Conservation (phyloP, 1,140 invertebrate species). For the Procambarus virginalis region DNA sequence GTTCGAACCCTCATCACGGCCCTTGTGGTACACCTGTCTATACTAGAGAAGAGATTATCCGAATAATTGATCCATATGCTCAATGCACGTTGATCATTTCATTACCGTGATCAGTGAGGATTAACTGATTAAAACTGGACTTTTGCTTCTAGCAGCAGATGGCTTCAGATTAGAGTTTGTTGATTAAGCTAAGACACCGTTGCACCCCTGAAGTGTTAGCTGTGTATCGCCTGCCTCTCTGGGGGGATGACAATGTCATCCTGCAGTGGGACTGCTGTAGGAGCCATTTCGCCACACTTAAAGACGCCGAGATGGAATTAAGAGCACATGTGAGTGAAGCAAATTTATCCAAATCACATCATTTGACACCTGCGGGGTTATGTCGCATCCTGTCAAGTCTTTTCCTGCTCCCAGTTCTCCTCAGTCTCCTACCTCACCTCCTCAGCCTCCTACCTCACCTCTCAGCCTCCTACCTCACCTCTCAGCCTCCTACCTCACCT, state of each 20-base stretch:
- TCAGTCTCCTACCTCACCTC: too few relatives aligned
- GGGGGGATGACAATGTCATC: neutral
- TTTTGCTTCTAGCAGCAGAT: neutral
- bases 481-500: too few relatives aligned
- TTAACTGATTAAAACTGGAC: neutral
- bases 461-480: too few relatives aligned
- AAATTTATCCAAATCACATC: neutral
- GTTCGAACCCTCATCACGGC: too few relatives aligned
- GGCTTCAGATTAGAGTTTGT: neutral
- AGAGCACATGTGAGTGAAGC: neutral
- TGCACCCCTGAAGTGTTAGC: neutral
- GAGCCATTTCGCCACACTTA: neutral
- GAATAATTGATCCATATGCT: neutral
- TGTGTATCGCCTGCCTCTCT: neutral
- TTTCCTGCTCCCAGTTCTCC: neutral
- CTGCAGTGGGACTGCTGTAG: neutral
- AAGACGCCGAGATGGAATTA: neutral
- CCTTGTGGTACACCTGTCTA: too few relatives aligned
- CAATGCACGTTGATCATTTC: neutral
- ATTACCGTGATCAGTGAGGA: neutral
- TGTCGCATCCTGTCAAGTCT: neutral
- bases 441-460: too few relatives aligned
- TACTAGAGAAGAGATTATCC: too few relatives aligned
- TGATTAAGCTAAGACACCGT: neutral
- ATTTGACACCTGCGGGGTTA: neutral